phyloP scores from a whole-genome alignment of 2,113 vertebrate genomes.

The Ahaetulla prasina region DNA sequence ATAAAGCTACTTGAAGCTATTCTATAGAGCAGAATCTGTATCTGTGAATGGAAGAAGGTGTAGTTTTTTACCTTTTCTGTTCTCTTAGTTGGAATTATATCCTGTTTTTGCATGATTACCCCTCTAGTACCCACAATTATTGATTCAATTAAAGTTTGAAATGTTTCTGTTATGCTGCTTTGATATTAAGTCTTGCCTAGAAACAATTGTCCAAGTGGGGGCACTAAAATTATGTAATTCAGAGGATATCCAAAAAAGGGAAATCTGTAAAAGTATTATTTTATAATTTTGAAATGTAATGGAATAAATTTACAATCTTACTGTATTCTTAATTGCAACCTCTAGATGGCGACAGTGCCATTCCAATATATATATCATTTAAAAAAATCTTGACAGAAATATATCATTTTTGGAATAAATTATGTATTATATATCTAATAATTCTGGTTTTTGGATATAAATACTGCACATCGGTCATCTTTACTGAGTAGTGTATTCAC shows the following conservation, averaged over 20 bases:
- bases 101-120: not conserved
- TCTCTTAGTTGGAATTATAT: not conserved
- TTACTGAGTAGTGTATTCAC: not conserved
- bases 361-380: slow-evolving; percentile 14
- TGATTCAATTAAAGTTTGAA: not conserved
- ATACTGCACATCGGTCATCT: not conserved
- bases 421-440: not conserved
- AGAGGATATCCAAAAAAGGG: not conserved
- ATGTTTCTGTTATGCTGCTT: not conserved
- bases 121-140: not conserved
- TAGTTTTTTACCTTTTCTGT: not conserved
- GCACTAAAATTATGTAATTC: not conserved
- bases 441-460: not conserved
- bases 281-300: not conserved
- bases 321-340: not conserved
- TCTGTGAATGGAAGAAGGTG: not conserved
- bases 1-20: not conserved
- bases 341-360: slow-evolving; percentile 55
- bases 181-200: not conserved
- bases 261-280: not conserved
- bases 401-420: not conserved
- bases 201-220: not conserved
- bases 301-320: not conserved
- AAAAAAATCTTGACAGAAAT: not conserved
- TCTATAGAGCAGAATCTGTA: not conserved